Evolutionary conservation across 2,797 vertebrate genomes (phyloP), one percentile per base, ranked within the genome.

Genomic region (Tragopan temminckii): DNA sequence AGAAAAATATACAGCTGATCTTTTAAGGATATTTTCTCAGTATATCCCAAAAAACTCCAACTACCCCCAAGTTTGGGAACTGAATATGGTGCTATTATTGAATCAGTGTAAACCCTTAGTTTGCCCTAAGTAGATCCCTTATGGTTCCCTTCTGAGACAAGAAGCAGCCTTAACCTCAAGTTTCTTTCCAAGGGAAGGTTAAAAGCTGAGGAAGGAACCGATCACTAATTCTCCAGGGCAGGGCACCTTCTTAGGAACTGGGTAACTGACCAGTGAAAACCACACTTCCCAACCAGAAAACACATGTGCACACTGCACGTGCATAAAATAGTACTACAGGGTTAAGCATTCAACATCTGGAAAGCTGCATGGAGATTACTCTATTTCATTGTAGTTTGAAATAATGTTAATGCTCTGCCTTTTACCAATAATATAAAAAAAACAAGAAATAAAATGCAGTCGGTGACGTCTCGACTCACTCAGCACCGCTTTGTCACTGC

Each of bases 391-490:
- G 55, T 75, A 43, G 45, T 61, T 79, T 86, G 80, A 83, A 88
- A 81, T 68, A 52, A 72, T 43, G 48, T 40, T 88, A 76, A 80
- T 52, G n/a, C 80, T 85, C 45, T 84, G 70, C 71, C 62, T 72
- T 70, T 82, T 21, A 76, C 62, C 79, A 83, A 3, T 29, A 92
- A 50, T 8, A 90, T 74, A 66, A 94, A 92, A 92, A 79, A 18
- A 3, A 40, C 25, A 78, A 92, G 85, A 74, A 82, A 45, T 52
- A 7, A 84, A 94, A 88, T 82, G 63, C 52, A 25, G 50, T 7
- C 64, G 10, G 5, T 79, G 69, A 50, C 45, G 76, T 68, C 74
- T 21, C 19, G 76, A 81, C 64, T 88, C 50, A 24, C 53, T 66
- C 67, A 24, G 14, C 45, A 59, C 20, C 2, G 4, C 64, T 80